Evolutionary conservation across 2,888 invertebrate genomes (phyloP), one percentile per base, ranked within the genome.

Genomic region (Ischnura elegans): DNA sequence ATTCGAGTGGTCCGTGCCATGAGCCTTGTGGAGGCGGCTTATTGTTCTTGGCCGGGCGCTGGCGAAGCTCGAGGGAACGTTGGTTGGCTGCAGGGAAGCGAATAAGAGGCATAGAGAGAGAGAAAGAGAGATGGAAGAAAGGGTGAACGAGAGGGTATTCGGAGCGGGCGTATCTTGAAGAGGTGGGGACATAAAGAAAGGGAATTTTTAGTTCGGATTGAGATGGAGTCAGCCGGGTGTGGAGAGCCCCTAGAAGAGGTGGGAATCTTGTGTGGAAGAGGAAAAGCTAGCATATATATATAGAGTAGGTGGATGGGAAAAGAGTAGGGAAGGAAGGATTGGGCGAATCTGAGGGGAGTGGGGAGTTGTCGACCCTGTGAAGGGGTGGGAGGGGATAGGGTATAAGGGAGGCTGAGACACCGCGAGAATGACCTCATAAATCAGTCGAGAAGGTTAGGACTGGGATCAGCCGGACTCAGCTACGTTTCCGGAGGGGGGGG

Each of bases 341-440:
- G 6, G 36, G 42, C n/a, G 61, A 19, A 8, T 10, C 19, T 5
- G 3, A 85, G 43, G 85, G 42, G 85, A 2, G 19, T 4, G 86
- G 86, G 6, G 43, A 21, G 46, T 21, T 29, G 42, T 21, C 8
- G 43, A 16, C 13, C 21, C 2, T 6, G 13, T 21, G 45, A n/a
- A 25, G 1, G 86, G 42, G 45, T n/a, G 86, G 85, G 29, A 42
- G 84, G 29, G 42, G n/a, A 0, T 16, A 36, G 51, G 51, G 85
- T 36, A 6, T 21, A 43, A 85, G n/a, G 86, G 86, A 86, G 86
- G 86, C 86, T 86, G 46, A 46, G 86, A 86, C 86, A 86, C 45
- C 21, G 86, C n/a, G 86, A 86, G 90, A 90, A 90, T 61, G 90
- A 61, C 90, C 90, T 90, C 61, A 90, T 90, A 90, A 90, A 90